Evolutionary conservation across 1,140 invertebrate species (phyloP).

Genomic region (Manduca sexta): DNA sequence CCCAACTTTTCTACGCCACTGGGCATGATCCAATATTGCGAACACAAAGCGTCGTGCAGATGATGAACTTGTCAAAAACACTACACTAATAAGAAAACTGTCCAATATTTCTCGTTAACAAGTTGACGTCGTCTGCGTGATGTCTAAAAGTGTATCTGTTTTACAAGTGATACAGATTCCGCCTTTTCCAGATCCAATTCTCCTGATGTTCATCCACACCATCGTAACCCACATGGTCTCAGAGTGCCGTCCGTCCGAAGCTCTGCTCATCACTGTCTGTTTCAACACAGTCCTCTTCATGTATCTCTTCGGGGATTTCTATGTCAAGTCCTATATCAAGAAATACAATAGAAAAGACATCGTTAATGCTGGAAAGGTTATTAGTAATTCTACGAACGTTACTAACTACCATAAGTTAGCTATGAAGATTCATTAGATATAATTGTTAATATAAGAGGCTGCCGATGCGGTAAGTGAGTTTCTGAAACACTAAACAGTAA

Average conservation of each 20-base stretch:
- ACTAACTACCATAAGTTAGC: constrained; percentile 9
- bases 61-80: no score
- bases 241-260: constrained; percentile 29
- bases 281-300: constrained; percentile 28
- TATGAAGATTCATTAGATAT: constrained; percentile 10
- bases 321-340: constrained; percentile 25
- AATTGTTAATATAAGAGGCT: no score
- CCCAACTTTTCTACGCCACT: no score
- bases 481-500: no score
- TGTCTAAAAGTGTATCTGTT: no score
- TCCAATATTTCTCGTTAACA: no score
- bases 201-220: constrained; percentile 22
- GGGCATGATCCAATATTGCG: no score
- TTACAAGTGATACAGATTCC: no score
- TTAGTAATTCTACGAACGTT: constrained; percentile 4
- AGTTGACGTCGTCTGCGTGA: no score
- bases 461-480: no score
- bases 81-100: no score
- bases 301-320: constrained; percentile 37
- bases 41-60: no score
- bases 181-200: constrained; percentile 31
- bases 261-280: constrained; percentile 15
- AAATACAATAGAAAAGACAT: constrained; percentile 71
- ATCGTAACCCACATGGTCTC: constrained; percentile 11
- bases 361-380: constrained; percentile 14